phyloP scores from a whole-genome alignment of 2,888 invertebrate genomes.

The Agriopis aurantiaria region DNA sequence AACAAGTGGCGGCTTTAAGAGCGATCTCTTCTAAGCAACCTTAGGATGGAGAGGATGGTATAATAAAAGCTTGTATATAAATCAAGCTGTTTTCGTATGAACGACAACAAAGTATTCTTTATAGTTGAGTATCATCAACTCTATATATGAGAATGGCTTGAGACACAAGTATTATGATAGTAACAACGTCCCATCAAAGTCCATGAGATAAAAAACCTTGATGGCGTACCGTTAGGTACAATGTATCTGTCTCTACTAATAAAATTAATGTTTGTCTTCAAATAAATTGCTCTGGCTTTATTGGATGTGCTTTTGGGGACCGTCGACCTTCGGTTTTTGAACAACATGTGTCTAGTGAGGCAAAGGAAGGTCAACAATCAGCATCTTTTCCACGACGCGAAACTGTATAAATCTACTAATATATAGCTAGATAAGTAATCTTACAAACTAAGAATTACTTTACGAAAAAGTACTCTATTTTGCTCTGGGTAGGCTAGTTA shows the following conservation, averaged over 20 bases:
- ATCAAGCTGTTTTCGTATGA: slow-evolving; percentile 5
- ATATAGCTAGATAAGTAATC: neutral
- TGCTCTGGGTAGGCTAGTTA: neutral
- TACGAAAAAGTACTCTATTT: neutral
- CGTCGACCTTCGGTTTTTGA: slow-evolving; percentile 25
- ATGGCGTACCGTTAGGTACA: slow-evolving; percentile 24
- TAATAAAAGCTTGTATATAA: too few species aligned
- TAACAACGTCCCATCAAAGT: slow-evolving; percentile 28
- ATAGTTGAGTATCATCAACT: slow-evolving; percentile 26
- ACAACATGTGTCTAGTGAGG: slow-evolving; percentile 13
- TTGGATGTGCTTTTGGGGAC: slow-evolving; percentile 22
- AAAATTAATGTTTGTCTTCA: slow-evolving; percentile 36
- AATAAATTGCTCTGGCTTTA: slow-evolving; percentile 25
- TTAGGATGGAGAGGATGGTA: too few species aligned
- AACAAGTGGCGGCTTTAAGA: too few species aligned
- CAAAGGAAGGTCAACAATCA: slow-evolving; percentile 9
- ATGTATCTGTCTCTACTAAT: slow-evolving; percentile 26
- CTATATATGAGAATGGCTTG: slow-evolving; percentile 20
- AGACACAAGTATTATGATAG: slow-evolving; percentile 31
- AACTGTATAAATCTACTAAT: neutral
- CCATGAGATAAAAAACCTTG: slow-evolving; percentile 37
- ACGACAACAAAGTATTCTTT: slow-evolving; percentile 12
- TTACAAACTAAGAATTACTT: neutral
- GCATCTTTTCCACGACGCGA: slow-evolving; percentile 11
- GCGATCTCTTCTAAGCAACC: too few species aligned